Base-by-base conservation (phyloP, 92 coral and sea anemone species). In the Phenganax stokvisi region DNA sequence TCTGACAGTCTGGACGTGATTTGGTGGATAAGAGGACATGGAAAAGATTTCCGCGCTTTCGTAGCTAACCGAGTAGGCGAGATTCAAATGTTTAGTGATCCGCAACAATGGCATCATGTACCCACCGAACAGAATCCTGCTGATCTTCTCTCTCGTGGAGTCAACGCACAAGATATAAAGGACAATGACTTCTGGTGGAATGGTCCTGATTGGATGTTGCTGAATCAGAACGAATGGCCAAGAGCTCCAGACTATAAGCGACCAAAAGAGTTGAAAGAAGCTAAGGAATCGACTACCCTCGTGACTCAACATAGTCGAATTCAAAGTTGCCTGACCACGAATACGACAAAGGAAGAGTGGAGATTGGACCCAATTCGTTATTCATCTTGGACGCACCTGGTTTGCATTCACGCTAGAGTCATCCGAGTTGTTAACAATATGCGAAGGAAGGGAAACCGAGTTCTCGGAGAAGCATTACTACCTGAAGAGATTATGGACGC, bases 1-100 rank as follows among this genome's bases (percentile, higher is more conserved):
- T 87, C 54, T 88, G 89, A 29, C 75, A 85, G 92, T 56, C 53
- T 68, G 6, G 85, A 87, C 30, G 90, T 87, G 2, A 62, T 89
- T 37, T 84, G 86, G 86, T 88, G 86, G 90, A 58, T 88, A 10
- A 44, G 84, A 66, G 83, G 87, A 27, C 83, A 73, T 6, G 77
- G 89, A 52, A 71, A 75, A 77, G 84, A 79, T 51, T 89, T 89
- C 75, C 80, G 84, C 10, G 86, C 91, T 0, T 85, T 88, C 30
- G 79, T 88, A 17, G 74, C 87, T 0, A 85, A 88, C 52, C 52
- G 88, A 54, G 63, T 89, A 52, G 84, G 89, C 7, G 84, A 89
- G 62, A 86, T 84, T 11, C 90, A 89, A 76, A 15, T 81, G 27
- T 61, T 60, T 29, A 84, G 90, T 15, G 86, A 84, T 28, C 92